A percentile compares a stretch with the other conserved stretches of the same genome.
Conservation (phyloP, 2,113 vertebrate genomes). For the Brienomyrus longianalis region DNA sequence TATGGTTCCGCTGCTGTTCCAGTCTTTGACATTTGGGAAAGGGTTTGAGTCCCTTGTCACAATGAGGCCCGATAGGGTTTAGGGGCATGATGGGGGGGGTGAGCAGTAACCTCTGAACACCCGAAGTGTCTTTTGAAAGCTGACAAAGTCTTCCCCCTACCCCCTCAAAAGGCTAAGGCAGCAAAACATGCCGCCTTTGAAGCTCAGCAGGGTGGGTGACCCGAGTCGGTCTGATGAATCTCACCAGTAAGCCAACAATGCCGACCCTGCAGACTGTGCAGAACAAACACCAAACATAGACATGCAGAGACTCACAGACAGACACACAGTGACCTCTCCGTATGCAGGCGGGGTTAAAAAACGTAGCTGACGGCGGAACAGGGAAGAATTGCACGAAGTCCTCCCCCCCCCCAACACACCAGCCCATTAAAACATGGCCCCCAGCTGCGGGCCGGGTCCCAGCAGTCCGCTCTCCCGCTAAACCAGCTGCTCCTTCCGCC, state of each 20-base stretch:
- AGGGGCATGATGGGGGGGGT: neutral
- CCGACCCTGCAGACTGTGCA: neutral
- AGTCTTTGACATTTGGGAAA: neutral
- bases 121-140: neutral
- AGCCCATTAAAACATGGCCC: conserved; percentile 51
- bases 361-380: conserved; percentile 33
- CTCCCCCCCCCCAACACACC: conserved; percentile 37
- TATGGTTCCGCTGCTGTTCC: neutral
- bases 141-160: conserved; percentile 8
- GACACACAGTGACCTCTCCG: neutral
- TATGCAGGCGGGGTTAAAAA: conserved; percentile 31
- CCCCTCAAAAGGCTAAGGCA: neutral
- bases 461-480: conserved; percentile 42
- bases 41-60: neutral
- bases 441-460: conserved; percentile 38
- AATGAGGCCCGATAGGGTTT: neutral
- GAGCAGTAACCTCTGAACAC: neutral
- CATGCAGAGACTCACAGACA: neutral
- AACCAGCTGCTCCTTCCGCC: conserved; percentile 50
- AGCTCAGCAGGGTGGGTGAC: neutral
- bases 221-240: neutral
- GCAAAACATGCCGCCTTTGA: neutral
- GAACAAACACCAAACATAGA: neutral
- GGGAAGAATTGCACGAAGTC: conserved; percentile 39
- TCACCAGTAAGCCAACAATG: neutral